Percentiles rank a stretch among this genome's conserved stretches.
Conservation (phyloP, 2,797 vertebrate genomes). For the Morus bassanus region DNA sequence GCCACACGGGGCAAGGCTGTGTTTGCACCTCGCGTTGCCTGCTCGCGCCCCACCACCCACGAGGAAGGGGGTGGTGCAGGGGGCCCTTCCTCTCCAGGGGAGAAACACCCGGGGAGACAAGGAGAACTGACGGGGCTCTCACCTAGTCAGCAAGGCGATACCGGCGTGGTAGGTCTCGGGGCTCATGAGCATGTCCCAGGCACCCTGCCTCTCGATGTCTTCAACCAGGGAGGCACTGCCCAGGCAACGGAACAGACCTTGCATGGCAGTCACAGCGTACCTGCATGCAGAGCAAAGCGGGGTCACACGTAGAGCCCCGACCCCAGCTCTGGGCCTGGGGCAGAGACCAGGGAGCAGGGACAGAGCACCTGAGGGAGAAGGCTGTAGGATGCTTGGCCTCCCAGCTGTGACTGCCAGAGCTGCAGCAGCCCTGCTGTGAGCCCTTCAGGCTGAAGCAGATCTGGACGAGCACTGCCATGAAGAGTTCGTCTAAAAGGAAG, state of each 20-base stretch:
- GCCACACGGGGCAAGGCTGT: not conserved
- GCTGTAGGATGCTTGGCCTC: fast-evolving
- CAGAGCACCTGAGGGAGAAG: not conserved
- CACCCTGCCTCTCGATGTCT: not conserved
- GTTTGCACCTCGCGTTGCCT: not conserved
- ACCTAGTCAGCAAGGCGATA: not conserved
- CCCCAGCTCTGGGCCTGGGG: not conserved
- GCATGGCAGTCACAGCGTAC: not conserved
- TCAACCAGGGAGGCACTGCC: not conserved
- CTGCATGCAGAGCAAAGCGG: not conserved
- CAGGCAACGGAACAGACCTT: not conserved
- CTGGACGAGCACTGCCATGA: not conserved
- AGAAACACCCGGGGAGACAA: not conserved
- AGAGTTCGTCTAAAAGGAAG: not conserved
- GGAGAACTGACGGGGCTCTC: not conserved
- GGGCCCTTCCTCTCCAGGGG: not conserved
- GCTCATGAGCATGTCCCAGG: not conserved
- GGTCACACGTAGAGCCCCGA: not conserved
- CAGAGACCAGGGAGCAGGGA: not conserved
- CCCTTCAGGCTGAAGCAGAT: not conserved
- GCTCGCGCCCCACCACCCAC: not conserved
- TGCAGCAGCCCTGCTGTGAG: not conserved
- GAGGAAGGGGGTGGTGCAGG: not conserved
- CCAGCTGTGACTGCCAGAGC: fast-evolving
- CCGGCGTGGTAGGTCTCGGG: not conserved